Evolutionary conservation across 2,113 vertebrate species (phyloP), one percentile per base, ranked within the genome.

Genomic region (Cisticola juncidis): DNA sequence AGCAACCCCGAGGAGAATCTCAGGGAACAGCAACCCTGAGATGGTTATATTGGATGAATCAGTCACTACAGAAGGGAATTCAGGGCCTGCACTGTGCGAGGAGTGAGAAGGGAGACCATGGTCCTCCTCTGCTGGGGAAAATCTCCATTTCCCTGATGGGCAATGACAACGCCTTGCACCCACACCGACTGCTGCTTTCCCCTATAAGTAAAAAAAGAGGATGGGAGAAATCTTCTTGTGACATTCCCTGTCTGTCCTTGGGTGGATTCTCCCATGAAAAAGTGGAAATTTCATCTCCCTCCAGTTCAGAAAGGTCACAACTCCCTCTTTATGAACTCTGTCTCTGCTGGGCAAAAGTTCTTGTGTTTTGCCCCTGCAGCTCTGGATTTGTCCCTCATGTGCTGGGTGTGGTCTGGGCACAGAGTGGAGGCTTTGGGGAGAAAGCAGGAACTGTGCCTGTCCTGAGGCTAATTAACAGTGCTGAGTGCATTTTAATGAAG

Each of bases 401-500:
- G 26, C 14, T 23, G 51, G 20, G 9, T 25, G 47, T 51, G 65
- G 9, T 22, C 22, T 73, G 71, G 58, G n/a, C 81, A 73, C 31
- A 44, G 36, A 0, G 35, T 38, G 45, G 50, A 65, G 24, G n/a
- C 15, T 79, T 44, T 31, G 53, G 40, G 57, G 28, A 40, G 26
- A 42, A 78, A 73, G 29, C 7, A 66, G 65, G 66, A 35, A 50
- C 33, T 72, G 12, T 88, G 50, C 45, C 42, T 69, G 8, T 61
- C 14, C 77, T 14, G 31, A n/a, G 4, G 35, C 33, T 86, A 82
- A 86, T 48, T 83, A 83, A 51, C 26, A 38, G 64, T 31, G 42
- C 71, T 66, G 83, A 94, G 48, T 28, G 48, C 33, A 21, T 74
- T 96, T 90, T 66, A 93, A 62, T n/a, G 48, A 65, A 86, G 83